Conservation (phyloP, 2,797 vertebrate genomes). For the Eutrigla gurnardus region DNA sequence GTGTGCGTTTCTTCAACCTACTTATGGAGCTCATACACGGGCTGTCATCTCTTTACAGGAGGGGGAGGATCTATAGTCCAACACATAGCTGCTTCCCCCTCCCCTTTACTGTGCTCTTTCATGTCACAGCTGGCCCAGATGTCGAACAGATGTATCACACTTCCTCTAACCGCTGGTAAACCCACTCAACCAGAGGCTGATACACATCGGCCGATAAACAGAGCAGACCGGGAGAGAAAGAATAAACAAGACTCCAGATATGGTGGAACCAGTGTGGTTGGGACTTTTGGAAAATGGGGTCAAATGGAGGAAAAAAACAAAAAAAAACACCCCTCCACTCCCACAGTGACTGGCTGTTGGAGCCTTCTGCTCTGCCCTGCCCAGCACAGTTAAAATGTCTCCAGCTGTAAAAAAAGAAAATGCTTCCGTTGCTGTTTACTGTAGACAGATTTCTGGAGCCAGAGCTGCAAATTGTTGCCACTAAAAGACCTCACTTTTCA, state of each 20-base stretch:
- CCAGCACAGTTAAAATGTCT: constrained; percentile 56
- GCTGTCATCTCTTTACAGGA: constrained; percentile 53
- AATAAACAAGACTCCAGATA: constrained; percentile 52
- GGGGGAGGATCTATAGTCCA: constrained; percentile 59
- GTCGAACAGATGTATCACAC: constrained; percentile 81
- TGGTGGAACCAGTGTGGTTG: constrained; percentile 20
- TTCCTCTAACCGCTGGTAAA: constrained; percentile 71
- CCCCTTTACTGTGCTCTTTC: constrained; percentile 59
- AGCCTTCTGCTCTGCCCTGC: constrained; percentile 38
- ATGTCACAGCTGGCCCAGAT: constrained; percentile 80
- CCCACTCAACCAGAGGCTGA: constrained; percentile 52
- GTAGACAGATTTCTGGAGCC: constrained; percentile 21
- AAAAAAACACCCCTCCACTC: constrained; percentile 43
- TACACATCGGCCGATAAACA: constrained; percentile 51
- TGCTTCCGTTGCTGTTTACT: constrained; percentile 59
- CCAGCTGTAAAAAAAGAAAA: constrained; percentile 66
- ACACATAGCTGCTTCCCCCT: constrained; percentile 57
- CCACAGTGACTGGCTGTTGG: constrained; percentile 40
- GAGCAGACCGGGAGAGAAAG: constrained; percentile 31
- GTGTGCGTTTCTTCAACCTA: constrained; percentile 30
- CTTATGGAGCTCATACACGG: constrained; percentile 28
- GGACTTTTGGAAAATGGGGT: constrained; percentile 57
- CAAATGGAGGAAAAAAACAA: constrained; percentile 48
- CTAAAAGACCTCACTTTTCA: constrained; percentile 7
- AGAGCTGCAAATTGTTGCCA: constrained; percentile 18